Evolutionary conservation across 2,888 invertebrate genomes (phyloP), one percentile per base, ranked within the genome.

Genomic region (Formica aserva): DNA sequence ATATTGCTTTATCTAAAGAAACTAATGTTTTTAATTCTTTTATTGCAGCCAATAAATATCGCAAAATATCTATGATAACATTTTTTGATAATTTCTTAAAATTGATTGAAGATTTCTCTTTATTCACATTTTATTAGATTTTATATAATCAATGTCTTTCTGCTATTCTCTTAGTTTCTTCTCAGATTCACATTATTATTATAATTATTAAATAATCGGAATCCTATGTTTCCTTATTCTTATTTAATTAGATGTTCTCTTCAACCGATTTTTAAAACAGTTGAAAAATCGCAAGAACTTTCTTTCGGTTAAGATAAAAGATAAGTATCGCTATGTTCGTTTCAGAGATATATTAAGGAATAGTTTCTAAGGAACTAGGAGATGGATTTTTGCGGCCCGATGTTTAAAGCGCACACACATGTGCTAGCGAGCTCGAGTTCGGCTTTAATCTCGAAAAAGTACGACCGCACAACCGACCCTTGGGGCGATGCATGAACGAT

Each of bases 381-480:
- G 32, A 18, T n/a, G 48, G 76, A 67, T 32, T 76, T 48, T 65
- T 35, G n/a, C n/a, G 26, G 63, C 26, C 32, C 45, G 45, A 22
- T 29, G 29, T 77, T 77, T 77, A 77, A 71, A 71, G 72, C 52
- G 13, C 48, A 26, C 26, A 18, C 52, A 11, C 66, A 26, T 26
- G 13, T 35, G 22, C 18, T 60, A 22, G 57, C 22, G 60, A 35
- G 38, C 55, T 69, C 72, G 77, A 77, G 77, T 71, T 77, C 77
- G 72, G 72, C 77, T 77, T 77, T 77, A 77, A 77, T 55, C 77
- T 77, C 77, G 77, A 77, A 77, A 77, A 77, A 67, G 77, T 71
- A 55, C 69, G 38, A 15, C 52, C 67, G 26, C 38, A 38, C 77
- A 77, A 57, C 26, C 60, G 77, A 78, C 75, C 84, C 77, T 74